Evolutionary conservation across 2,113 vertebrate species (phyloP).

Genomic region (Panthera leo): DNA sequence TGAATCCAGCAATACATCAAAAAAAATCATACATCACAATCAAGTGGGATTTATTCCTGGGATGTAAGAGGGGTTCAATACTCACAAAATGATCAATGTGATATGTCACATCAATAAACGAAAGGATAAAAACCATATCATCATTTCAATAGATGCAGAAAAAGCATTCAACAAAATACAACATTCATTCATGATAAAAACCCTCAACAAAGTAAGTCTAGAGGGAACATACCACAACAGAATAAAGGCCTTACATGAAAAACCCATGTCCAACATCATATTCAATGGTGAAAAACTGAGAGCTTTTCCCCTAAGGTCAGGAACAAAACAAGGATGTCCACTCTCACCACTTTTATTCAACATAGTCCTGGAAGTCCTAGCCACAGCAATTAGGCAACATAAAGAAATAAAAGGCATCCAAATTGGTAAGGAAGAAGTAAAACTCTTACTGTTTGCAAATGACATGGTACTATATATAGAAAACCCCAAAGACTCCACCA

Average conservation of each 20-base stretch:
- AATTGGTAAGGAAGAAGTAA: background rate
- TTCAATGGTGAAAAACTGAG: background rate
- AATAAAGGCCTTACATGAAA: background rate
- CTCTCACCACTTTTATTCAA: background rate
- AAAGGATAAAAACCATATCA: background rate
- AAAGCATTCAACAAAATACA: background rate
- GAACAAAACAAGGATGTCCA: background rate
- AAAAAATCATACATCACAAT: background rate
- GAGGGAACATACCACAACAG: background rate
- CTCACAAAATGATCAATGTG: background rate
- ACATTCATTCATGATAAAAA: background rate
- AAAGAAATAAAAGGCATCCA: background rate
- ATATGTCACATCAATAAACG: background rate
- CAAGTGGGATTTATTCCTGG: background rate
- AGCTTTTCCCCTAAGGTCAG: background rate
- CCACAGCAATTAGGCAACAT: background rate
- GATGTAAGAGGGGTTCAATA: background rate
- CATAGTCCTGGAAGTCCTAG: background rate
- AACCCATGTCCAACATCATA: background rate
- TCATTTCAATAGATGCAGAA: background rate
- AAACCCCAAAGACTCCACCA: background rate
- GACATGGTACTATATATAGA: background rate
- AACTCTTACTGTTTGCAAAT: background rate
- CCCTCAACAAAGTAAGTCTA: background rate
- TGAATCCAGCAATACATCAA: background rate